These are phyloP conservation scores for Chrysaora quinquecirrha DNA, from an alignment of 30 jellyfish, hydroid and myxozoan genomes.

Conservation along the genomic window DNA sequence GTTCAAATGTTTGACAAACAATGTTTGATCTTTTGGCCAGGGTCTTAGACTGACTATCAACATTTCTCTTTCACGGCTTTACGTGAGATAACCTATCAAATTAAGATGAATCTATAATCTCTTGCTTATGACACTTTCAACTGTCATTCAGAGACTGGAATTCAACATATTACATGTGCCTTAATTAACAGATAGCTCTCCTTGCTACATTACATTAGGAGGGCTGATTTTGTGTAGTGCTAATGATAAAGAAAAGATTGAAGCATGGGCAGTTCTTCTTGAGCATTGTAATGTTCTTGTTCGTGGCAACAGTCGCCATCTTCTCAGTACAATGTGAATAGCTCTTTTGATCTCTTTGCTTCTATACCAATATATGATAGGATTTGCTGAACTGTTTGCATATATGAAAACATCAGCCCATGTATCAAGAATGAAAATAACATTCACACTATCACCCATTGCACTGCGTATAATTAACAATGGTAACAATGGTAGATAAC, in stretches of 20 bases:
- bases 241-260: background rate
- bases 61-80: too few relatives aligned
- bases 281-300: slow-evolving; percentile 26
- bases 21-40: too few relatives aligned
- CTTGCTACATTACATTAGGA: too few relatives aligned
- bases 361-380: slow-evolving; percentile 65
- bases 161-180: too few relatives aligned
- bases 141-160: too few relatives aligned
- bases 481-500: slow-evolving; percentile 69
- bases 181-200: too few relatives aligned
- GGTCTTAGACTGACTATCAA: too few relatives aligned
- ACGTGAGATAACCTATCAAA: too few relatives aligned
- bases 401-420: slow-evolving; percentile 73
- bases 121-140: too few relatives aligned
- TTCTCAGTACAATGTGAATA: slow-evolving; percentile 31
- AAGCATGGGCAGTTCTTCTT: slow-evolving; percentile 22
- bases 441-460: slow-evolving; percentile 54
- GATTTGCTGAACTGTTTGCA: slow-evolving; percentile 70
- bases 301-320: slow-evolving; percentile 41
- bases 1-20: too few relatives aligned
- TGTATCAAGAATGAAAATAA: slow-evolving; percentile 43
- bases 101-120: too few relatives aligned
- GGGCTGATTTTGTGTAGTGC: background rate
- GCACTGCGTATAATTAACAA: slow-evolving; percentile 44
- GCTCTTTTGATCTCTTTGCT: slow-evolving; percentile 63